These are phyloP conservation scores for Diaprepes abbreviatus DNA, from an alignment of 2,888 invertebrate genomes.

Conservation along the genomic window DNA sequence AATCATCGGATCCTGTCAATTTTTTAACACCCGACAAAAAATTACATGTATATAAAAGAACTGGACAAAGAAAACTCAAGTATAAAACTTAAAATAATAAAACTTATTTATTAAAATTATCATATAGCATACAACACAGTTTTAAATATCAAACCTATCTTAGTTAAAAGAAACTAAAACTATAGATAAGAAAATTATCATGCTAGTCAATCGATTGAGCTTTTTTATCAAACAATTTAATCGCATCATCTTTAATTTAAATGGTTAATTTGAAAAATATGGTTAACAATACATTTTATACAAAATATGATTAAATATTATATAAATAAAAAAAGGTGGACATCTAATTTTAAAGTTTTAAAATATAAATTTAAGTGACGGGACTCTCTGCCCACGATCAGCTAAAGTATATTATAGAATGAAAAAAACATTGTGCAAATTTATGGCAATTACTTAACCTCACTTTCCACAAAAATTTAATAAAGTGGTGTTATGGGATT, in stretches of 20 bases:
- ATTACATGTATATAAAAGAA: too few relatives aligned
- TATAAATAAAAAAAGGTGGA: background rate
- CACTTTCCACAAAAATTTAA: too few relatives aligned
- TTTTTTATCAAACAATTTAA: slow-evolving; percentile 17
- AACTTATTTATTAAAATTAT: slow-evolving; percentile 67
- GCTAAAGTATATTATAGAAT: too few relatives aligned
- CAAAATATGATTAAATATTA: too few relatives aligned
- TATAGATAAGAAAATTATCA: slow-evolving; percentile 58
- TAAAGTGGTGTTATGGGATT: too few relatives aligned
- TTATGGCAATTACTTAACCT: too few relatives aligned
- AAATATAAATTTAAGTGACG: too few relatives aligned
- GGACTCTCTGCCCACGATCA: too few relatives aligned
- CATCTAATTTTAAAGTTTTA: too few relatives aligned
- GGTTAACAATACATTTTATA: background rate
- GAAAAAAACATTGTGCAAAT: too few relatives aligned
- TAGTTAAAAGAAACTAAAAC: slow-evolving; percentile 64
- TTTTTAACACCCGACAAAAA: too few relatives aligned
- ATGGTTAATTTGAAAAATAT: background rate
- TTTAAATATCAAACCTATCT: slow-evolving; percentile 64
- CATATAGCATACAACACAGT: slow-evolving; percentile 68
- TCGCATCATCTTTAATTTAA: slow-evolving; percentile 8
- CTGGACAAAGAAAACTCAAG: slow-evolving; percentile 13
- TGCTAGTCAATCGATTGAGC: slow-evolving; percentile 61
- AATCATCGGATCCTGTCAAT: too few relatives aligned
- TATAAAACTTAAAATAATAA: slow-evolving; percentile 63